Evolutionary conservation across 2,113 vertebrate genomes (phyloP).

Genomic region (Pipra filicauda): DNA sequence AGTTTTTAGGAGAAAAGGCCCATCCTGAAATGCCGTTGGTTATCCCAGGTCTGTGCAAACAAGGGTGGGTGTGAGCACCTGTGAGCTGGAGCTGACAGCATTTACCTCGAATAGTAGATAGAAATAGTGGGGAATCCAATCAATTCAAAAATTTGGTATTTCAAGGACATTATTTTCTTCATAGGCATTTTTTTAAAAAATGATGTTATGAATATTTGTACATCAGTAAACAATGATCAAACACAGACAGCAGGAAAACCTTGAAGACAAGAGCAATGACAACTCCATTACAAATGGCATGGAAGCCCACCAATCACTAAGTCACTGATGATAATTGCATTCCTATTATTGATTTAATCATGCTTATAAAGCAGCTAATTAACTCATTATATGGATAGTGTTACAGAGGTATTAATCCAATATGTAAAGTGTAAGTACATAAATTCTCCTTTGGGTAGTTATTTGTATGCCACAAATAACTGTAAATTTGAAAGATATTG

Average conservation of each 20-base stretch:
- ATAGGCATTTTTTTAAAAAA: not conserved
- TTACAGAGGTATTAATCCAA: not conserved
- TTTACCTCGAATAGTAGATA: not conserved
- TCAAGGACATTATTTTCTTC: not conserved
- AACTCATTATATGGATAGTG: not conserved
- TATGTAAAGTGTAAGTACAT: not conserved
- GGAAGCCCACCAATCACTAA: not conserved
- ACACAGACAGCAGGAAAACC: not conserved
- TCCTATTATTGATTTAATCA: not conserved
- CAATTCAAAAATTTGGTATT: not conserved
- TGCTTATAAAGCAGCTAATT: not conserved
- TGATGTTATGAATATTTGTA: not conserved
- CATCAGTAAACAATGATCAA: not conserved
- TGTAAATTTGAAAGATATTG: not conserved
- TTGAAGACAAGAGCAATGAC: not conserved
- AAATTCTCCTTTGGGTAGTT: not conserved
- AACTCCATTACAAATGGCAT: not conserved
- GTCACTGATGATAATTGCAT: not conserved
- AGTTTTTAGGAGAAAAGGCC: not conserved
- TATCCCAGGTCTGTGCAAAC: not conserved
- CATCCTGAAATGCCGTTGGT: not conserved
- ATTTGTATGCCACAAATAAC: not conserved
- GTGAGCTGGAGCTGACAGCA: accelerated
- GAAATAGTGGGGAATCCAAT: not conserved
- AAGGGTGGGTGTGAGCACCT: not conserved